phyloP scores from a whole-genome alignment of 1,140 invertebrate species.

The Gonioctena quinquepunctata region DNA sequence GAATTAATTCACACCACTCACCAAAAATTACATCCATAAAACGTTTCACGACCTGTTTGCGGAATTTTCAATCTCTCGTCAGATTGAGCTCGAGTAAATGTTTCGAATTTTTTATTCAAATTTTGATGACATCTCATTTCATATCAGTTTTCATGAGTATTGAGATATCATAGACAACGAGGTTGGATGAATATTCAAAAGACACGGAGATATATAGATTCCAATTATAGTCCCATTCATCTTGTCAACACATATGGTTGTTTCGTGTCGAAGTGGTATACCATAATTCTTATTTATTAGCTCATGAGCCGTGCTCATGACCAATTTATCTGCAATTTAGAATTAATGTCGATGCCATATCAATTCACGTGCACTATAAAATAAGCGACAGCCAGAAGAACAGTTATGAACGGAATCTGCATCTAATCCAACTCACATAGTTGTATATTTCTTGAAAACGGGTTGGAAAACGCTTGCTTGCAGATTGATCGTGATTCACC shows the following conservation, averaged over 20 bases:
- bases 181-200: neutral
- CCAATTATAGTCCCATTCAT: neutral
- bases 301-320: neutral
- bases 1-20: too few species aligned
- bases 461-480: neutral
- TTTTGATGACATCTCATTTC: too few species aligned
- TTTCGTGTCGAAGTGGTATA: neutral
- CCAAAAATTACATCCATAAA: too few species aligned
- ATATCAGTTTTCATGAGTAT: too few species aligned
- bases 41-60: too few species aligned
- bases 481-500: too few species aligned
- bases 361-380: neutral
- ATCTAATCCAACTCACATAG: neutral
- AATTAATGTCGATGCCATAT: neutral
- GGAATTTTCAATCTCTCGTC: too few species aligned
- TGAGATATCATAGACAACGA: too few species aligned
- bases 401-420: constrained; percentile 6
- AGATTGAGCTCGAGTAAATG: too few species aligned
- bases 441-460: neutral
- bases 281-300: neutral
- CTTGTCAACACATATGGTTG: neutral
- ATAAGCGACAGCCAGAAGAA: neutral
- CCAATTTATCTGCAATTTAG: neutral
- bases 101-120: too few species aligned
- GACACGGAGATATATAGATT: neutral